These are phyloP conservation scores for Papilio protenor DNA, from an alignment of 2,888 invertebrate genomes.

Conservation along the genomic window DNA sequence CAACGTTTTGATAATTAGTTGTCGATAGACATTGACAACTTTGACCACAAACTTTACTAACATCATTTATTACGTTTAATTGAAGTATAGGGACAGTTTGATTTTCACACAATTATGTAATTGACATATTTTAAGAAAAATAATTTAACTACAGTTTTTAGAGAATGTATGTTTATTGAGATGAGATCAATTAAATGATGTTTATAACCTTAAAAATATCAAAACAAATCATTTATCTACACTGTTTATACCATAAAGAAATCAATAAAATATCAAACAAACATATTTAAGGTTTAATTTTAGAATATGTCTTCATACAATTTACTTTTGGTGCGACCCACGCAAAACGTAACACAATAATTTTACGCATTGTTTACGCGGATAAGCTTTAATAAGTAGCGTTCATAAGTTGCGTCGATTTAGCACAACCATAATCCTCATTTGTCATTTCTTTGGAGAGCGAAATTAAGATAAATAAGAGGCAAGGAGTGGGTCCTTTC, in stretches of 20 bases:
- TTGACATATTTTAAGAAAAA: neutral
- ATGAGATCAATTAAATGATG: neutral
- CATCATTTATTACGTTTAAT: neutral
- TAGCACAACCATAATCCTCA: slow-evolving; percentile 68
- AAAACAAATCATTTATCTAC: slow-evolving; percentile 8
- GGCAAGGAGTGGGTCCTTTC: slow-evolving; percentile 78
- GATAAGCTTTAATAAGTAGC: slow-evolving; percentile 31
- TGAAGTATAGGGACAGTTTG: neutral
- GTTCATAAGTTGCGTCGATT: slow-evolving; percentile 60
- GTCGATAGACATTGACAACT: slow-evolving; percentile 23
- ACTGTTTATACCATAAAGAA: slow-evolving; percentile 14
- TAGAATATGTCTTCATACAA: neutral
- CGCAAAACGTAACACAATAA: slow-evolving; percentile 23
- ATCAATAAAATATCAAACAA: neutral
- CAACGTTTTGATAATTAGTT: slow-evolving; percentile 38
- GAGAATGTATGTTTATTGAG: neutral
- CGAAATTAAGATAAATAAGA: slow-evolving; percentile 82
- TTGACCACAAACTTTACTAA: neutral
- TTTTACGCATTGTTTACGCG: slow-evolving; percentile 30
- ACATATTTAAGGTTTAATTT: slow-evolving; percentile 19
- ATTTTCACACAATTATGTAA: neutral
- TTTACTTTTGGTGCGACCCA: slow-evolving; percentile 1
- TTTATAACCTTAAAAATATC: neutral
- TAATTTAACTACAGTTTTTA: neutral
- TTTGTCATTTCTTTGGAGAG: slow-evolving; percentile 76